Evolutionary conservation across 2,888 invertebrate genomes (phyloP).

Genomic region (Lasioglossum figueresi): DNA sequence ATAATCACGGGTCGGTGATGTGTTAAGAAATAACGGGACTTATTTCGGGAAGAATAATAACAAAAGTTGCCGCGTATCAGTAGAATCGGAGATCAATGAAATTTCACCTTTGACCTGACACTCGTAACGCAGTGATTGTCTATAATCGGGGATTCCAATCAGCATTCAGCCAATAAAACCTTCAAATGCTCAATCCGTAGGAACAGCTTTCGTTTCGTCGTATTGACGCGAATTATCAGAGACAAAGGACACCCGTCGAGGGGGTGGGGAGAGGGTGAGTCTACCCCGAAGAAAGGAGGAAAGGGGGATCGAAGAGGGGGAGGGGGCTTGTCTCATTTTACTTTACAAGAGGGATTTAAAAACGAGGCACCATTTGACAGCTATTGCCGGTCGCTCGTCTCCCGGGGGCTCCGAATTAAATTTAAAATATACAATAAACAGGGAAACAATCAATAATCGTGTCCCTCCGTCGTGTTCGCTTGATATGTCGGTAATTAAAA

Average conservation of each 20-base stretch:
- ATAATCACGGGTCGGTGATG: too few species aligned
- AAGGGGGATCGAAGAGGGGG: constrained; percentile 24
- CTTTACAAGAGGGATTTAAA: constrained; percentile 83
- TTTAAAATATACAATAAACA: constrained; percentile 84
- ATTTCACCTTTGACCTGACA: background rate
- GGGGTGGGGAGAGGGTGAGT: constrained; percentile 22
- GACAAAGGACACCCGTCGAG: constrained; percentile 57
- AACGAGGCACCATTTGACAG: constrained; percentile 83
- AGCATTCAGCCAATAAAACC: constrained; percentile 73
- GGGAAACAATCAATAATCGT: constrained; percentile 82
- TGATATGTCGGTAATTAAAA: constrained; percentile 81
- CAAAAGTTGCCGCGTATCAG: background rate
- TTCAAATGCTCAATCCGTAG: constrained; percentile 68
- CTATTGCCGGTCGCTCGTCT: constrained; percentile 78
- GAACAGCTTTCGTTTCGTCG: constrained; percentile 62
- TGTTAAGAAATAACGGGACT: too few species aligned
- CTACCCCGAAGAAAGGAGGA: constrained; percentile 30
- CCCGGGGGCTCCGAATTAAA: constrained; percentile 78
- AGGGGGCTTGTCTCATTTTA: constrained; percentile 81
- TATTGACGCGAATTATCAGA: constrained; percentile 79
- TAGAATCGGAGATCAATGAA: background rate
- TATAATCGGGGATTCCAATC: constrained; percentile 64
- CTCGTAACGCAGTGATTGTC: background rate
- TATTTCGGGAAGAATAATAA: background rate
- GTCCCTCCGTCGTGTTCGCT: constrained; percentile 52